Evolutionary conservation across 1,140 invertebrate species (phyloP).

Genomic region (Anadara kagoshimensis): DNA sequence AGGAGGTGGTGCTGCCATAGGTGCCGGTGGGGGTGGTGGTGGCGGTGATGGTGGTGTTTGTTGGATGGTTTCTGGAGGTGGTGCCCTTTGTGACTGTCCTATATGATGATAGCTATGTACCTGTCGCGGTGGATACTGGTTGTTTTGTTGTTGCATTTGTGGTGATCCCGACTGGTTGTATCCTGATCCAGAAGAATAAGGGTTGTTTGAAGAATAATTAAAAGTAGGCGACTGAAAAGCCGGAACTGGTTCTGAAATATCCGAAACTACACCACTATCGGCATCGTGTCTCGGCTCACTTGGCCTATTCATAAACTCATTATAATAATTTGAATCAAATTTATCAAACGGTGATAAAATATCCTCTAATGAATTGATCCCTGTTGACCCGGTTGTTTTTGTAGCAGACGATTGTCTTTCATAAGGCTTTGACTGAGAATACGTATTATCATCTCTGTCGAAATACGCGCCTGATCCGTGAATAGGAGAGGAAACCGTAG

Average conservation of each 20-base stretch:
- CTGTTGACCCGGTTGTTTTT: constrained; percentile 21
- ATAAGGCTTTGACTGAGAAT: constrained; percentile 22
- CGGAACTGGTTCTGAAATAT: constrained; percentile 28
- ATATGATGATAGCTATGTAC: background rate
- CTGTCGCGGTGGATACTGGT: constrained; percentile 5
- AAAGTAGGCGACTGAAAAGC: constrained; percentile 30
- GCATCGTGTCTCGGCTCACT: constrained; percentile 25
- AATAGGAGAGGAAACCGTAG: constrained; percentile 29
- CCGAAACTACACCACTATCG: constrained; percentile 41
- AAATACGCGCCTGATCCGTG: constrained; percentile 8
- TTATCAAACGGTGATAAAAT: constrained; percentile 58
- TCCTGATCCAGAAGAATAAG: background rate
- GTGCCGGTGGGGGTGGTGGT: constrained; percentile 45
- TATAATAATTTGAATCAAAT: constrained; percentile 54
- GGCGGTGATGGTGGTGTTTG: constrained; percentile 41
- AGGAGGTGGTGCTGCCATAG: constrained; percentile 54
- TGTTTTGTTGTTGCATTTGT: constrained; percentile 11
- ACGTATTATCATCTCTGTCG: constrained; percentile 14
- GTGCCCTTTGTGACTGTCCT: constrained; percentile 7
- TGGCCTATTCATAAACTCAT: constrained; percentile 41
- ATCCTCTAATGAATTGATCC: constrained; percentile 54
- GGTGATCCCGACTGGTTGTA: constrained; percentile 10
- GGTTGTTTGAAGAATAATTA: constrained; percentile 26
- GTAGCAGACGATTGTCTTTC: constrained; percentile 9
- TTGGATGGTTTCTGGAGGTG: background rate